Evolutionary conservation across 1,140 invertebrate species (phyloP).

Genomic region (Drosophila rhopaloa): DNA sequence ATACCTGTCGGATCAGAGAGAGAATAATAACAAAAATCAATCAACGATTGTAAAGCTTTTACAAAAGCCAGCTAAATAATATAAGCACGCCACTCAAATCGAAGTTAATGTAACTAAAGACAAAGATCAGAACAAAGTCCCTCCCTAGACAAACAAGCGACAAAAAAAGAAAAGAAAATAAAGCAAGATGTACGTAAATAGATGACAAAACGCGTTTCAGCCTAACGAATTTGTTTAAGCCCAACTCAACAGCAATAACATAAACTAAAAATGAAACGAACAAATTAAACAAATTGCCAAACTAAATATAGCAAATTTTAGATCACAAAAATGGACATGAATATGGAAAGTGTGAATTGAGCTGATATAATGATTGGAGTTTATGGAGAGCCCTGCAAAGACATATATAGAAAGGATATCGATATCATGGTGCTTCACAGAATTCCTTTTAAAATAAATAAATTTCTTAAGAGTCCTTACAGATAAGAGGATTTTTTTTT

Average conservation of each 20-base stretch:
- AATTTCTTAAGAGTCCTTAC: slow-evolving; percentile 11
- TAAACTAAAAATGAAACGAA: slow-evolving; percentile 30
- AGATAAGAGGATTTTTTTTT: slow-evolving; percentile 1
- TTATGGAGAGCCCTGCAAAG: slow-evolving; percentile 15
- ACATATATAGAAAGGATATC: slow-evolving; percentile 21
- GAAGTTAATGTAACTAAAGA: slow-evolving; percentile 44
- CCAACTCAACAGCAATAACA: slow-evolving; percentile 58
- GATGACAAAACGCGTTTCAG: slow-evolving; percentile 73
- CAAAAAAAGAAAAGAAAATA: slow-evolving; percentile 16
- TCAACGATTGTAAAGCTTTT: slow-evolving; percentile 37
- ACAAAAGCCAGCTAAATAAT: slow-evolving; percentile 48
- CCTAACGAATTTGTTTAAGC: slow-evolving; percentile 76
- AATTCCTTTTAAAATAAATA: slow-evolving; percentile 46
- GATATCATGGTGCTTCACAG: slow-evolving; percentile 68
- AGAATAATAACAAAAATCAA: slow-evolving; percentile 17
- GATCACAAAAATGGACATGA: slow-evolving; percentile 26
- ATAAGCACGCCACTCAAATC: slow-evolving; percentile 51
- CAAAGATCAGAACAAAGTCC: slow-evolving; percentile 58
- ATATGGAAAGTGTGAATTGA: slow-evolving; percentile 11
- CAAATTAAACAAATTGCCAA: slow-evolving; percentile 64
- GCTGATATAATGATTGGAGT: slow-evolving; percentile 7
- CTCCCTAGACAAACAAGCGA: slow-evolving; percentile 55
- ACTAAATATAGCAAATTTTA: slow-evolving; percentile 55
- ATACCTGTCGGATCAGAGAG: slow-evolving; percentile 10
- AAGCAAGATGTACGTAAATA: slow-evolving; percentile 42